These are phyloP conservation scores for Rhizomys pruinosus DNA, from an alignment of 2,113 vertebrate species.

Conservation along the genomic window DNA sequence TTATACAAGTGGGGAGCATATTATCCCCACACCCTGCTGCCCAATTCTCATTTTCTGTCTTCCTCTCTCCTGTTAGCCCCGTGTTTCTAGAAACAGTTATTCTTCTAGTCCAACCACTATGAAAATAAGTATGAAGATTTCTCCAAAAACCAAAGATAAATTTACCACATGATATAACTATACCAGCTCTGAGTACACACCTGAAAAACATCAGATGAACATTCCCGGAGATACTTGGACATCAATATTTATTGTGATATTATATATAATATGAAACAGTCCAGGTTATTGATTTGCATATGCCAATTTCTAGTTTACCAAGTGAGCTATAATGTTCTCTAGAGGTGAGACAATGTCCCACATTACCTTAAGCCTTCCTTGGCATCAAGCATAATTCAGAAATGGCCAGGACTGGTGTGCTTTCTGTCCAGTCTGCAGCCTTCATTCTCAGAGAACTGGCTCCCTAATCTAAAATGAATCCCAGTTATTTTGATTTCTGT, in stretches of 20 bases:
- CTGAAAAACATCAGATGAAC: neutral
- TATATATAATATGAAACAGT: neutral
- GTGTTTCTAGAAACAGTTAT: neutral
- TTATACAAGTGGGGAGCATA: neutral
- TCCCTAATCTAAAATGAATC: neutral
- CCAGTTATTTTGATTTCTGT: neutral
- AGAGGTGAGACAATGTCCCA: neutral
- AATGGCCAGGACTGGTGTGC: accelerated
- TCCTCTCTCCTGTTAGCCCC: too few species aligned
- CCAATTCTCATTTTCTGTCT: too few species aligned
- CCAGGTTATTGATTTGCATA: neutral
- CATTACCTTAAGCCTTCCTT: neutral
- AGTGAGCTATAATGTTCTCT: neutral
- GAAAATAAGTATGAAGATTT: neutral
- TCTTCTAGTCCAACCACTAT: neutral
- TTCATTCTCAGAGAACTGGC: neutral
- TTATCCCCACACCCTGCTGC: neutral
- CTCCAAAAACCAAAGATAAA: neutral
- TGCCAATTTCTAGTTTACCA: neutral
- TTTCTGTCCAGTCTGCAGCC: neutral
- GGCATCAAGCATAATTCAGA: neutral
- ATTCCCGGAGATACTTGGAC: neutral
- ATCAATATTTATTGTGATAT: neutral
- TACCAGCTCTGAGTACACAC: neutral
- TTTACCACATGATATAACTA: neutral